Percentiles rank a stretch among this genome's conserved stretches.
phyloP scores from a whole-genome alignment of 2,113 vertebrate genomes.

The Eudyptes chrysolophus region DNA sequence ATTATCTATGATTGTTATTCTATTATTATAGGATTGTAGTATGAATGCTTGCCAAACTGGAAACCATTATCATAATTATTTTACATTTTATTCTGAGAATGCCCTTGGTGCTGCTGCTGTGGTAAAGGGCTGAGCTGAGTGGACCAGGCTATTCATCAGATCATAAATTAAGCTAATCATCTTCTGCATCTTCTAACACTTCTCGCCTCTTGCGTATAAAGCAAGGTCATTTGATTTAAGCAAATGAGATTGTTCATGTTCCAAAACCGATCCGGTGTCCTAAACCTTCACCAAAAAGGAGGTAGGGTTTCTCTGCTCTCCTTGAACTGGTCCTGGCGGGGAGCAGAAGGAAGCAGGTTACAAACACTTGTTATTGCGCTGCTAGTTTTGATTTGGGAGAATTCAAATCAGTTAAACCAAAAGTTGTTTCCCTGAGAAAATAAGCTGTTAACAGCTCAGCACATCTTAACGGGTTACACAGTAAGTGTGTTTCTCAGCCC shows the following conservation, averaged over 20 bases:
- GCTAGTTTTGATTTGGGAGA: neutral
- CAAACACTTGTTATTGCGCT: neutral
- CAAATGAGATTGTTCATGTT: neutral
- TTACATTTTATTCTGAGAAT: neutral
- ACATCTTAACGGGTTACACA: accelerated
- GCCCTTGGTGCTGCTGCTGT: neutral
- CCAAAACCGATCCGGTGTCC: neutral
- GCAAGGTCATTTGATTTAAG: neutral
- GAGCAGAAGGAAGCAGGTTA: neutral
- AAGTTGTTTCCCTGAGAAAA: neutral
- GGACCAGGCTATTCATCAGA: neutral
- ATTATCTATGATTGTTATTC: neutral
- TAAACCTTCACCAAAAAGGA: neutral
- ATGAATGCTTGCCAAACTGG: neutral
- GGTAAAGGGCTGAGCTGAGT: neutral
- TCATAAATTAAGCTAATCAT: neutral
- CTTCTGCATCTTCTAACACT: neutral
- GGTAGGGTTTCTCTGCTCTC: neutral
- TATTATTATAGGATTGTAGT: neutral
- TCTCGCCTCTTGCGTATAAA: neutral
- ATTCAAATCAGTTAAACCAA: neutral
- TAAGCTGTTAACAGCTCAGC: neutral
- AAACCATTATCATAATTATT: neutral
- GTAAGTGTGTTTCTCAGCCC: neutral
- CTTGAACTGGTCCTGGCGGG: neutral